Evolutionary conservation across 1,140 invertebrate species (phyloP).

Genomic region (Drosophila mojavensis): DNA sequence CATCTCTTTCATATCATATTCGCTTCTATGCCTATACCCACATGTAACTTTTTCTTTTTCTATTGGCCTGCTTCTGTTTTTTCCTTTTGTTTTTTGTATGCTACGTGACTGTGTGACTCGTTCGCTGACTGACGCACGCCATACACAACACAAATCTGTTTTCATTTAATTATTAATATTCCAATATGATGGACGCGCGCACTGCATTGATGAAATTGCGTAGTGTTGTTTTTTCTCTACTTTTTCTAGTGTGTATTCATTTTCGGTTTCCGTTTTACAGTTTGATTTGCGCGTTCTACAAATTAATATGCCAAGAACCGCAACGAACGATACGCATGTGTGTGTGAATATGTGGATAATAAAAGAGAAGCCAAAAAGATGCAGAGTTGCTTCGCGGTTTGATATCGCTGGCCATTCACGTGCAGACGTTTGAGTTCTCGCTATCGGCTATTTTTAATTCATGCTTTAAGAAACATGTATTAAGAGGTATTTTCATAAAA

Average conservation of each 20-base stretch:
- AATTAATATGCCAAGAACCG: slow-evolving; percentile 50
- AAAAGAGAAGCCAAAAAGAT: slow-evolving; percentile 34
- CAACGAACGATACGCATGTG: slow-evolving; percentile 49
- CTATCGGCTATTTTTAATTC: background rate
- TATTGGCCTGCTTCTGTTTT: slow-evolving; percentile 45
- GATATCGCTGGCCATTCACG: slow-evolving; percentile 11
- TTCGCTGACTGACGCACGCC: slow-evolving; percentile 48
- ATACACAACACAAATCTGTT: slow-evolving; percentile 48
- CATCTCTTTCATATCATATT: slow-evolving; percentile 42
- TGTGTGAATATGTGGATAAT: slow-evolving; percentile 32
- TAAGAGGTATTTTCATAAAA: no score
- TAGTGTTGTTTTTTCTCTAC: slow-evolving; percentile 20
- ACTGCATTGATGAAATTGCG: slow-evolving; percentile 37
- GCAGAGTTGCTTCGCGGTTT: slow-evolving; percentile 26
- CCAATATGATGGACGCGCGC: slow-evolving; percentile 15
- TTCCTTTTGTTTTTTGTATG: slow-evolving; percentile 56
- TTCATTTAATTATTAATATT: slow-evolving; percentile 29
- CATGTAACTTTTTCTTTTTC: slow-evolving; percentile 49
- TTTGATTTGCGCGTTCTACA: slow-evolving; percentile 61
- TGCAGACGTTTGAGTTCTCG: background rate
- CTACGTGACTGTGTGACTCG: slow-evolving; percentile 60
- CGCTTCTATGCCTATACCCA: slow-evolving; percentile 28
- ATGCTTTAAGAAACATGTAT: no score
- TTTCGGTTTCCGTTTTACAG: slow-evolving; percentile 41
- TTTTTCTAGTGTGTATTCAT: slow-evolving; percentile 47